A percentile compares a stretch with the other conserved stretches of the same genome.
Conservation (phyloP, 92 coral and sea anemone genomes). For the Phenganax marumi region DNA sequence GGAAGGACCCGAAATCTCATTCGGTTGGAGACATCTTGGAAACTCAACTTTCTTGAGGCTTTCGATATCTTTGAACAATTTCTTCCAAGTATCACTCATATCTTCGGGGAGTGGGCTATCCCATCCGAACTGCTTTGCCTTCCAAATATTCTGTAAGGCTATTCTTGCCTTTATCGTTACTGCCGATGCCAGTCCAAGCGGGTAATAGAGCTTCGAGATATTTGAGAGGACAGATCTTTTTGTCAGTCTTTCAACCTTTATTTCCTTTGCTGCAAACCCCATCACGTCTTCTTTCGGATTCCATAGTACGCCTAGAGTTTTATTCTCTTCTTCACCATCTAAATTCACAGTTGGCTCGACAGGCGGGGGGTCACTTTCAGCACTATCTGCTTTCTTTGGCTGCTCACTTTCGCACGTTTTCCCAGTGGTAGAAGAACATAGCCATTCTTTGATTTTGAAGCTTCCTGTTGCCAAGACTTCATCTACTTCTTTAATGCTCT, state of each 20-base stretch:
- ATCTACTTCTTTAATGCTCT: slow-evolving; percentile 43
- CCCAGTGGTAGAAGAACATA: slow-evolving; percentile 3
- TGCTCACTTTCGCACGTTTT: not conserved
- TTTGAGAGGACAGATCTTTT: slow-evolving; percentile 53
- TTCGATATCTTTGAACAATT: slow-evolving; percentile 45
- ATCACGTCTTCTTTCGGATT: slow-evolving; percentile 42
- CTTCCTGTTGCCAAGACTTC: slow-evolving; percentile 49
- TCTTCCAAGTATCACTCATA: slow-evolving; percentile 16
- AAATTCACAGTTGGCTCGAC: slow-evolving; percentile 32
- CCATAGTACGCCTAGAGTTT: slow-evolving; percentile 47
- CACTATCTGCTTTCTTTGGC: not conserved
- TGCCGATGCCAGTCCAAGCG: slow-evolving; percentile 55
- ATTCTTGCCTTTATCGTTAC: slow-evolving; percentile 50
- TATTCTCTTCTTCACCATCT: slow-evolving; percentile 51
- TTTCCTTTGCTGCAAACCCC: slow-evolving; percentile 41
- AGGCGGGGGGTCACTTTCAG: not conserved
- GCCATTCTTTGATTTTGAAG: slow-evolving; percentile 48
- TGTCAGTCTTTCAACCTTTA: slow-evolving; percentile 35
- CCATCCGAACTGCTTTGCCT: slow-evolving; percentile 55
- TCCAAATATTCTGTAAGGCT: slow-evolving; percentile 47
- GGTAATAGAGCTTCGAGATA: slow-evolving; percentile 51
- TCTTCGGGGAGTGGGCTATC: slow-evolving; percentile 57
- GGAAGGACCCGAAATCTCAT: slow-evolving; percentile 31
- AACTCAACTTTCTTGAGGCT: slow-evolving; percentile 28
- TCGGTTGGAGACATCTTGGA: slow-evolving; percentile 56